Percentiles rank a stretch among this genome's conserved stretches.
phyloP scores from a whole-genome alignment of 2,797 vertebrate species.

The Uromys caudimaculatus region DNA sequence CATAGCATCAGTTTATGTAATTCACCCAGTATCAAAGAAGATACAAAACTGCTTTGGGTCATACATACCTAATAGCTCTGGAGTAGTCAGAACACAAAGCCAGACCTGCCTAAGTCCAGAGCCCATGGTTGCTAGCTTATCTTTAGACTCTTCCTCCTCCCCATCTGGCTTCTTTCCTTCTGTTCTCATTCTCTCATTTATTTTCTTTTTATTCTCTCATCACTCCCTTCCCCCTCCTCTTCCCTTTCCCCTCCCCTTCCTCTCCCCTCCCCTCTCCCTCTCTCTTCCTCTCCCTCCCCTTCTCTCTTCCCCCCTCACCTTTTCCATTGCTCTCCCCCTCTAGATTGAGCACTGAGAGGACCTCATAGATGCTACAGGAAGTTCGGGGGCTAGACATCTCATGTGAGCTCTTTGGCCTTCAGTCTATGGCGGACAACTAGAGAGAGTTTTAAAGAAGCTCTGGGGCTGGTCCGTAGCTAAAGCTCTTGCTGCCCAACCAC shows the following conservation, averaged over 20 bases:
- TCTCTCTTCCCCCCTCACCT: background rate
- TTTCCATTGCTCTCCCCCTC: background rate
- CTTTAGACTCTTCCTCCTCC: background rate
- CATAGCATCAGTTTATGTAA: background rate
- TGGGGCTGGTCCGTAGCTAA: background rate
- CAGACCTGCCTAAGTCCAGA: background rate
- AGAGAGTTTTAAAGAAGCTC: background rate
- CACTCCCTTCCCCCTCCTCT: background rate
- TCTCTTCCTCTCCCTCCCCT: background rate
- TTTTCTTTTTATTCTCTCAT: background rate
- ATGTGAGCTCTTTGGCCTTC: background rate
- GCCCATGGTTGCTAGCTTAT: background rate
- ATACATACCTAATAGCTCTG: background rate
- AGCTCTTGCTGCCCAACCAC: background rate
- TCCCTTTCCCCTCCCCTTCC: accelerated
- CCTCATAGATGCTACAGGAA: background rate
- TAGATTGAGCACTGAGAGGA: background rate
- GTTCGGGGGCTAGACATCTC: background rate
- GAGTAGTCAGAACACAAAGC: background rate
- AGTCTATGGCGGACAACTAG: background rate
- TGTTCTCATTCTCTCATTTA: background rate
- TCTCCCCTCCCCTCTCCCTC: background rate
- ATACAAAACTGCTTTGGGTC: background rate
- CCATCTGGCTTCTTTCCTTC: background rate
- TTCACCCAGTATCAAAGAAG: conserved; percentile 10